phyloP scores from a whole-genome alignment of 2,113 vertebrate species.

The Sakesphorus luctuosus region DNA sequence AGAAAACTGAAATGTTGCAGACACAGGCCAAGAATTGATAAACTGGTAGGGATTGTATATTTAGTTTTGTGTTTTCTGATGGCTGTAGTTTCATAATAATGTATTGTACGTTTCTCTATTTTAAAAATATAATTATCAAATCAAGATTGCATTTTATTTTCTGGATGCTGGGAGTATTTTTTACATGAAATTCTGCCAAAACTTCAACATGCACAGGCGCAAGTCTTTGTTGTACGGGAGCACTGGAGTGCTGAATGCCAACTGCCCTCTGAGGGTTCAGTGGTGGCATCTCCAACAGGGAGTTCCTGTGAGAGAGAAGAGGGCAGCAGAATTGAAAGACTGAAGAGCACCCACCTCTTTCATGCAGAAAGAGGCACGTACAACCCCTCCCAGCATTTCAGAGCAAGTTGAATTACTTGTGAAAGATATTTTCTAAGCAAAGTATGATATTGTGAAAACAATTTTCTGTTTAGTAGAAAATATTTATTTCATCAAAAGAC shows the following conservation, averaged over 20 bases:
- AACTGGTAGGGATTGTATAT: neutral
- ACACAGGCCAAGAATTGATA: neutral
- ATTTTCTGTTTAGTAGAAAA: neutral
- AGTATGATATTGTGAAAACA: neutral
- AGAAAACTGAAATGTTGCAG: neutral
- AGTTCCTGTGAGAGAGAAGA: neutral
- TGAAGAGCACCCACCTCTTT: neutral
- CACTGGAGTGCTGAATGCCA: neutral
- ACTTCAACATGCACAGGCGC: neutral
- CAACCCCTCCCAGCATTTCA: fast-evolving
- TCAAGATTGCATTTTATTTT: neutral
- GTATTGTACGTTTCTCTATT: neutral
- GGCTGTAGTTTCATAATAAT: neutral
- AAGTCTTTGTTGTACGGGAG: neutral
- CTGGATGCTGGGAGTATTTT: neutral
- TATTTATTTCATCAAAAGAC: neutral
- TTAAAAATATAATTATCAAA: neutral
- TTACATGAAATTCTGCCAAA: neutral
- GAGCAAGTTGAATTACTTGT: neutral
- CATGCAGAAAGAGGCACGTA: neutral
- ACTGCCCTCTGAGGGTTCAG: neutral
- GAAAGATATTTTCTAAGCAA: neutral
- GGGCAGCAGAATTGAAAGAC: neutral
- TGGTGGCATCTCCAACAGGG: neutral
- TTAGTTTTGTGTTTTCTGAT: neutral